phyloP scores from a whole-genome alignment of 2,888 invertebrate genomes.

The Coelopa pilipes region DNA sequence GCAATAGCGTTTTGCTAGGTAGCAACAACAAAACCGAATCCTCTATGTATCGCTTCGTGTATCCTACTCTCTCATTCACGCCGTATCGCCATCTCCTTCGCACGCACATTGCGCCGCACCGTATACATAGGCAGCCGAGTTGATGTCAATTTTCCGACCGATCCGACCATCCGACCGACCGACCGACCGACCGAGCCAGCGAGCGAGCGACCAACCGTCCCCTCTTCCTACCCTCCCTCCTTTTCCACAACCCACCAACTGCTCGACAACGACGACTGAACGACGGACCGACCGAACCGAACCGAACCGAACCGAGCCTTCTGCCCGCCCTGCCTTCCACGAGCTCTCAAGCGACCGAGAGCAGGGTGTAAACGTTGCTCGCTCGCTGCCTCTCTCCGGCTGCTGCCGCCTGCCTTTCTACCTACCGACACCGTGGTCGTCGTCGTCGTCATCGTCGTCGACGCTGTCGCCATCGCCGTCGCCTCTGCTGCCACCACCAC shows the following conservation, averaged over 20 bases:
- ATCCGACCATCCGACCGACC: slow-evolving; percentile 21
- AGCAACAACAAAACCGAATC: slow-evolving; percentile 14
- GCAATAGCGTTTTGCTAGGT: slow-evolving; percentile 24
- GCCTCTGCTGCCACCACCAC: no score
- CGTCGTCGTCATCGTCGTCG: slow-evolving; percentile 1
- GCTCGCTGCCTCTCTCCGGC: neutral
- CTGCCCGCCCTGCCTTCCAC: neutral
- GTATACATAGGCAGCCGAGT: slow-evolving; percentile 15
- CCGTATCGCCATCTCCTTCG: slow-evolving; percentile 9
- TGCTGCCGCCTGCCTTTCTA: neutral
- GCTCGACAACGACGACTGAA: no score
- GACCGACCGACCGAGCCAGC: neutral
- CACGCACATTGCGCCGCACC: slow-evolving; percentile 1
- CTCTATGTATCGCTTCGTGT: slow-evolving; percentile 21
- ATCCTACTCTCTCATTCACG: slow-evolving; percentile 13
- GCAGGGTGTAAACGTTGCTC: slow-evolving; percentile 19
- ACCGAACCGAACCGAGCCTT: no score
- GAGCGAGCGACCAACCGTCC: no score
- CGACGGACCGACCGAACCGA: no score
- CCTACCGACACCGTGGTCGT: no score
- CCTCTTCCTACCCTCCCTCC: no score
- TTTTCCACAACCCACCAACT: no score
- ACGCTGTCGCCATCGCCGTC: neutral
- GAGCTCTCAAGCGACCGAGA: neutral
- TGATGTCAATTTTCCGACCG: slow-evolving; percentile 30